Base-by-base conservation (phyloP, 2,113 vertebrate genomes). In the Odocoileus hemionus region DNA sequence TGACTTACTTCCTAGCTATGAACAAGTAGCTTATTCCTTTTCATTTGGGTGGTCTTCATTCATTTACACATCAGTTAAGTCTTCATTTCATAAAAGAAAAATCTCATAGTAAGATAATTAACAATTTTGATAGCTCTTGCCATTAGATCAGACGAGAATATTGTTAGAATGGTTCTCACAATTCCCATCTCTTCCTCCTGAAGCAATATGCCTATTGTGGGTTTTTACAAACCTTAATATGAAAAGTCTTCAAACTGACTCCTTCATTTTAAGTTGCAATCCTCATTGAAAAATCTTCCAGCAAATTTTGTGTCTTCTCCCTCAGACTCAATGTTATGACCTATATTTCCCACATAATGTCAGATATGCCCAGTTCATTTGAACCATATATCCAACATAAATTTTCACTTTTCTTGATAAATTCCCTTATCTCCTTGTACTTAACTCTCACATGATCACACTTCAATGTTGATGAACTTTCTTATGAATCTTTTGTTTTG, bases 391-490 rank as follows among this genome's bases (percentile, higher is more conserved):
- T 55, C n/a, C 52, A 88, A 60, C 47, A 47, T 43, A 94, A 79
- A 47, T 60, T 7, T 86, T 82, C 16, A 39, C 4, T 30, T 78
- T 93, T 86, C 86, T 96, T 58, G 47, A 36, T 67, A 15, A 91
- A 89, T 91, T 74, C 36, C 55, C 15, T 89, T 45, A 85, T 82
- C 9, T 57, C 43, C 21, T 90, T 78, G 76, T 87, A 83, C 25
- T 95, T 74, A 84, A 43, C 88, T 45, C 28, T 76, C 36, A 85
- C 30, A 85, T 82, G 94, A 97, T 95, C 80, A 96, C 13, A 86
- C 52, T 90, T 83, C 30, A 57, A 12, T 45, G 19, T 33, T 86
- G 52, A 91, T 80, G 4, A 33, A 84, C 57, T 92, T 97, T 70
- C 36, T 86, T 67, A 91, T 58, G 14, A 9, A 92, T 70, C 33